phyloP scores from a whole-genome alignment of 2,797 vertebrate species.

The Vireo griseus region DNA sequence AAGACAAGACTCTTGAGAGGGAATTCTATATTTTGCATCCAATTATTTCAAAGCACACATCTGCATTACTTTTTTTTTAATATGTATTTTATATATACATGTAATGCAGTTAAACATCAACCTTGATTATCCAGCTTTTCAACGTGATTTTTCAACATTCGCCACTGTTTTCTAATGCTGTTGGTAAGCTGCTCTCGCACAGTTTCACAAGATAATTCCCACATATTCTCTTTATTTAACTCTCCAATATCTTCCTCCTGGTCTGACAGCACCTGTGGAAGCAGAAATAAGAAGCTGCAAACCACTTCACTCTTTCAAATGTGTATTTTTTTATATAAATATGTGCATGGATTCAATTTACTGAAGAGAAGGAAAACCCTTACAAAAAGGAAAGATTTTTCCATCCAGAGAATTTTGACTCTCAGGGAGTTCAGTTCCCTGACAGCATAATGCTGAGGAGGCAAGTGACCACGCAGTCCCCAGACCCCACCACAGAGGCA shows the following conservation, averaged over 20 bases:
- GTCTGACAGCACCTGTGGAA: conserved; percentile 81
- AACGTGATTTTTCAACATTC: conserved; percentile 90
- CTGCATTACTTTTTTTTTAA: background rate
- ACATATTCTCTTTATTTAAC: conserved; percentile 80
- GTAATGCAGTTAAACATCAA: conserved; percentile 60
- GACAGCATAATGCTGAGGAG: background rate
- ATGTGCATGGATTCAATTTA: background rate
- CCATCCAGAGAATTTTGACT: background rate
- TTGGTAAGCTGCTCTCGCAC: conserved; percentile 92
- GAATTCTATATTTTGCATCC: background rate
- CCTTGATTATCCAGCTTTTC: conserved; percentile 93
- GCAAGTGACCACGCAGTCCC: background rate
- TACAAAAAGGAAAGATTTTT: background rate
- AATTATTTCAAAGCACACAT: background rate
- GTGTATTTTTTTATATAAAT: background rate
- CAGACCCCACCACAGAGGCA: background rate
- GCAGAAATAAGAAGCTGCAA: background rate
- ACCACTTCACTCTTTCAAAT: background rate
- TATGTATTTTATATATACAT: background rate
- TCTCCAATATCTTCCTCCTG: conserved; percentile 83
- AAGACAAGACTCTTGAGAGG: background rate
- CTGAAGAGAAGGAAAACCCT: background rate
- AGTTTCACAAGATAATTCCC: conserved; percentile 91
- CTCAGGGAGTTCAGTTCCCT: background rate
- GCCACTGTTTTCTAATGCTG: conserved; percentile 96